Evolutionary conservation across 2,888 invertebrate genomes (phyloP), one percentile per base, ranked within the genome.

Genomic region (Philereme vetulata): DNA sequence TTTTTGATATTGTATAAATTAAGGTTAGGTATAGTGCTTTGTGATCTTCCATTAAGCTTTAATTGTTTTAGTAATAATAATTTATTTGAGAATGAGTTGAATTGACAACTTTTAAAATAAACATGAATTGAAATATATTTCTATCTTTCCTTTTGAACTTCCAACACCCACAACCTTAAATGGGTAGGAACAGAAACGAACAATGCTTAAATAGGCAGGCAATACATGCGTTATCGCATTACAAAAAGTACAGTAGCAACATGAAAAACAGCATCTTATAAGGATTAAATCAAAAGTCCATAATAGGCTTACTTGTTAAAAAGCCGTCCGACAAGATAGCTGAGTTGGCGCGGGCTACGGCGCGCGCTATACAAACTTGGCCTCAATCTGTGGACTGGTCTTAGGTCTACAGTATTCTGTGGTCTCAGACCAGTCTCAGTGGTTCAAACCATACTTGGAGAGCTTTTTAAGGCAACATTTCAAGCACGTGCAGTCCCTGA

Each of bases 21-120:
- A 84, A 74, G 70, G 67, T 75, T 86, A 86, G 81, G 72, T 64
- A 68, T 77, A 81, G 77, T 81, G 70, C 56, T 60, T 66, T 62
- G 88, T 90, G 89, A 89, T 90, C 76, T 81, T 83, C 75, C 78
- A 82, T 74, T 74, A 73, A 90, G 91, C 91, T 91, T 91, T 90
- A 91, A 90, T 87, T 82, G 73, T 80, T 80, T 81, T 88, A 88
- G 84, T 78, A 53, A 71, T 83, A 82, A 77, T 86, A 81, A 82
- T 80, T 84, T 85, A 86, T 88, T 83, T 72, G 77, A 72, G 70
- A 47, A 62, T 57, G 60, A 51, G 56, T 47, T 66, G 65, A 71
- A 72, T 50, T 66, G 66, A 70, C 74, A 70, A 70, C 66, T 51
- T 34, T 43, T 77, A 79, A 81, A 82, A 81, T 83, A 86, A 85